These are phyloP conservation scores for Apis dorsata DNA, from an alignment of 1,140 invertebrate genomes.

Conservation along the genomic window DNA sequence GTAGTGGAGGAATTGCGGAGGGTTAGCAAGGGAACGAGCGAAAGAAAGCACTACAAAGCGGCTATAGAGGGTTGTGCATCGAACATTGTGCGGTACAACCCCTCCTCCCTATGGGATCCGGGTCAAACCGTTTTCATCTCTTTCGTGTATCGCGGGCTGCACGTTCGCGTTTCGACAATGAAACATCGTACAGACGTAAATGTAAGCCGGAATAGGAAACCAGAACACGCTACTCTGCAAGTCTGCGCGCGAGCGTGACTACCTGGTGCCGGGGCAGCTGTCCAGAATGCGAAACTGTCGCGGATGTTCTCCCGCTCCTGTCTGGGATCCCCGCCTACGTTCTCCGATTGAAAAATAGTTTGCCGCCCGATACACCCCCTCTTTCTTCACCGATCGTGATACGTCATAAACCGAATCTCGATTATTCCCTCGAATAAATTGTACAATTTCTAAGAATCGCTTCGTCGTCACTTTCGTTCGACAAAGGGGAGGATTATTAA, in stretches of 20 bases:
- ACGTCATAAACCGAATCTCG: no score
- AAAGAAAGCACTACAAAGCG: neutral
- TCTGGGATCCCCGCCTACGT: neutral
- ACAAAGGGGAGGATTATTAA: no score
- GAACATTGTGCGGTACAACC: neutral
- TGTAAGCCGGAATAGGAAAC: conserved; percentile 69
- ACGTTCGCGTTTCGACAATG: conserved; percentile 66
- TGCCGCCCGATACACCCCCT: no score
- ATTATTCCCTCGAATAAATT: no score
- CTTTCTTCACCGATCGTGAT: no score
- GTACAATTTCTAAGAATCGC: no score
- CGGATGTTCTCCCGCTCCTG: conserved; percentile 8
- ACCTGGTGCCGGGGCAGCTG: conserved; percentile 22
- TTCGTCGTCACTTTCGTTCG: no score
- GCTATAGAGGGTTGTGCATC: neutral
- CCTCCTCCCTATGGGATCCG: conserved; percentile 28
- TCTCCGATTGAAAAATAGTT: conserved; percentile 17
- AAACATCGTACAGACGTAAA: conserved; percentile 66
- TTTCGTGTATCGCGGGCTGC: conserved; percentile 51
- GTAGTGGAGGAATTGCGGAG: neutral
- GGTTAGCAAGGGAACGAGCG: neutral
- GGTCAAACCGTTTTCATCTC: conserved; percentile 66
- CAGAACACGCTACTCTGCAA: conserved; percentile 55
- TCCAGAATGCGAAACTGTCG: conserved; percentile 39
- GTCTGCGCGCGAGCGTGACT: conserved; percentile 45